Conservation (phyloP, 2,113 vertebrate genomes). For the Onychorhynchus coronatus region DNA sequence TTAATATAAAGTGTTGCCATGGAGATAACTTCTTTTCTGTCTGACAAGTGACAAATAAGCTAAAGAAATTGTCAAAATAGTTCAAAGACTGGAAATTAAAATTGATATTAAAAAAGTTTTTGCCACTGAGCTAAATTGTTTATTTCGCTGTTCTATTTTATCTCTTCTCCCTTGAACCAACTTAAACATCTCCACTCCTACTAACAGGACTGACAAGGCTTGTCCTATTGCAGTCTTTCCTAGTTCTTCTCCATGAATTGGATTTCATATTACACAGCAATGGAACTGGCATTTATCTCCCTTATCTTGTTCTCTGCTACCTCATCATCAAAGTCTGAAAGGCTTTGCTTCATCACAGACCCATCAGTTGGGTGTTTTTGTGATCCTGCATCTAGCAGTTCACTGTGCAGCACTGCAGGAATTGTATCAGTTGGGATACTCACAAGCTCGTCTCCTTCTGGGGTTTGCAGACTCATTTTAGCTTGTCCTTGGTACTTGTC, state of each 20-base stretch:
- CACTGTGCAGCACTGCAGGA: background rate
- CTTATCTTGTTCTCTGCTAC: background rate
- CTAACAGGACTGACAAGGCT: background rate
- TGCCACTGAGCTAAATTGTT: slow-evolving; percentile 17
- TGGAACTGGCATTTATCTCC: slow-evolving; percentile 12
- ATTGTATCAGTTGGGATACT: background rate
- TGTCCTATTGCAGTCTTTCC: background rate
- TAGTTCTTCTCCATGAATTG: slow-evolving; percentile 22
- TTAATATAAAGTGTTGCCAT: slow-evolving; percentile 55
- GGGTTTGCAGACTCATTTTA: background rate
- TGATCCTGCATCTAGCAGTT: background rate
- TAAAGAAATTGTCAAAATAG: slow-evolving; percentile 50
- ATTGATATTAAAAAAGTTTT: slow-evolving; percentile 11
- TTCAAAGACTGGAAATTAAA: slow-evolving; percentile 49
- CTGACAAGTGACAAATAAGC: slow-evolving; percentile 50
- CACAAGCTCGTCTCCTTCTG: background rate
- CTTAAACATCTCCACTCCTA: slow-evolving; percentile 3
- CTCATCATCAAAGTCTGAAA: background rate
- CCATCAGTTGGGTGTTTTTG: background rate
- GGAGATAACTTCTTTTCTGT: slow-evolving; percentile 38
- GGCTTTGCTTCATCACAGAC: background rate
- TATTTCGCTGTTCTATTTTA: slow-evolving; percentile 36
- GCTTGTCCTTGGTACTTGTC: background rate
- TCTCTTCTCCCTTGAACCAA: slow-evolving; percentile 28
- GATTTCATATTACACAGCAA: background rate